Conservation (phyloP, 2,888 invertebrate species). For the Xanthorhoe spadicearia region DNA sequence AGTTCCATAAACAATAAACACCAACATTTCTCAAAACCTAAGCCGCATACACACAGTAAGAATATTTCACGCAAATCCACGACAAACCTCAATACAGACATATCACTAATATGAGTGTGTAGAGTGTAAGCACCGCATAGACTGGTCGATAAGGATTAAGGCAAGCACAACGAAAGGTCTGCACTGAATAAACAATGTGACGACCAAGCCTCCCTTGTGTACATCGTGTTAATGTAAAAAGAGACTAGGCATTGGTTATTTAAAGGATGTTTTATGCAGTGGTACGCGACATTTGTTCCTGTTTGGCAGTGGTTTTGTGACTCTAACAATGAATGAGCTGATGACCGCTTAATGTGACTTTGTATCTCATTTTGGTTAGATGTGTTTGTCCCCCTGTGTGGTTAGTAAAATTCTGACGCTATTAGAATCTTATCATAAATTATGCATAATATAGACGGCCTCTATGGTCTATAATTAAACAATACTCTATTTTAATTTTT, state of each 20-base stretch:
- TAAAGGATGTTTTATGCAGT: constrained; percentile 35
- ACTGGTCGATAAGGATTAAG: constrained; percentile 74
- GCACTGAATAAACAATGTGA: constrained; percentile 76
- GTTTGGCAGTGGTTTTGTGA: constrained; percentile 23
- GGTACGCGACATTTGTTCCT: constrained; percentile 33
- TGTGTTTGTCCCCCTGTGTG: not conserved
- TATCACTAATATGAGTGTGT: constrained; percentile 16
- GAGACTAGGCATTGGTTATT: constrained; percentile 40
- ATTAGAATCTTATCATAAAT: no score
- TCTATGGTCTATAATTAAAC: not conserved
- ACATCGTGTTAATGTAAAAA: constrained; percentile 65
- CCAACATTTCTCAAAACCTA: not conserved
- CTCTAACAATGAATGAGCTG: not conserved
- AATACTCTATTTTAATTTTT: no score
- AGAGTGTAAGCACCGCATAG: constrained; percentile 44
- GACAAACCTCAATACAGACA: constrained; percentile 33
- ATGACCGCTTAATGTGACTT: not conserved
- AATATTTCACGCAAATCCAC: constrained; percentile 31
- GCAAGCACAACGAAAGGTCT: constrained; percentile 57
- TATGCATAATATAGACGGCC: no score
- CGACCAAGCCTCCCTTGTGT: constrained; percentile 47
- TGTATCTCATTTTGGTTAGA: not conserved
- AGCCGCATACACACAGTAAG: not conserved
- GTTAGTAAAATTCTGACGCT: no score
- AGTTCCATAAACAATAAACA: not conserved